A percentile compares a stretch with the other conserved stretches of the same genome.
Conservation (phyloP, 37 sponge, comb jelly and placozoan species). For the Oopsacas minuta region DNA sequence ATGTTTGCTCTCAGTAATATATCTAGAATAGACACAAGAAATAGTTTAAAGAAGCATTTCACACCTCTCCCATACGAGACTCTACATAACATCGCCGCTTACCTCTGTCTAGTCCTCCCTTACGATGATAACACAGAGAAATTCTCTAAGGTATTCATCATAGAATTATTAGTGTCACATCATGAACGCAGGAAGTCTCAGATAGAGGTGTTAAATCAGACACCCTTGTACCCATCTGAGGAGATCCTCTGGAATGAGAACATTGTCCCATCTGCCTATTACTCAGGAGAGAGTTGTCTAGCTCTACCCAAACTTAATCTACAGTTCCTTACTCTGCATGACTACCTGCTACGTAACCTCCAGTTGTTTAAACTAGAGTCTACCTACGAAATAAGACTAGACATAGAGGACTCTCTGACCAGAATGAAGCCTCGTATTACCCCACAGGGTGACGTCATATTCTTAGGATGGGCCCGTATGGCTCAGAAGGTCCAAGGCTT, state of each 20-base stretch:
- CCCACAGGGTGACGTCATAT: conserved; percentile 64
- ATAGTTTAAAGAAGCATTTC: conserved; percentile 56
- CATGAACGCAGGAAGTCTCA: conserved; percentile 77
- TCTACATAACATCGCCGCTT: conserved; percentile 54
- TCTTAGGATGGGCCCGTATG: conserved; percentile 96
- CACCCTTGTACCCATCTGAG: conserved; percentile 95
- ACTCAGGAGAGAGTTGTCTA: conserved; percentile 67
- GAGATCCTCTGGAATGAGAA: conserved; percentile 83
- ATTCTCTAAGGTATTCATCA: conserved; percentile 19
- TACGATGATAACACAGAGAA: background rate
- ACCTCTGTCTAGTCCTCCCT: conserved; percentile 46
- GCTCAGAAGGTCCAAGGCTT: conserved; percentile 35
- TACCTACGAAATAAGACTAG: conserved; percentile 86
- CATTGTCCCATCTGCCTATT: conserved; percentile 87
- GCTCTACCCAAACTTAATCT: conserved; percentile 98
- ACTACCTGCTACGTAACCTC: conserved; percentile 87
- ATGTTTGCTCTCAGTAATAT: conserved; percentile 77
- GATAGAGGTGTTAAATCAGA: conserved; percentile 68
- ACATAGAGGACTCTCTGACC: conserved; percentile 75
- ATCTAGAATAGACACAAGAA: conserved; percentile 67
- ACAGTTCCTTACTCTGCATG: conserved; percentile 97
- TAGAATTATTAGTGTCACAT: conserved; percentile 51
- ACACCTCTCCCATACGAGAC: conserved; percentile 39
- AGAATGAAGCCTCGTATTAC: conserved; percentile 81
- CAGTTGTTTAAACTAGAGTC: conserved; percentile 87